These are phyloP conservation scores for Hippocampus comes DNA, from an alignment of 2,113 vertebrate genomes.

Conservation along the genomic window DNA sequence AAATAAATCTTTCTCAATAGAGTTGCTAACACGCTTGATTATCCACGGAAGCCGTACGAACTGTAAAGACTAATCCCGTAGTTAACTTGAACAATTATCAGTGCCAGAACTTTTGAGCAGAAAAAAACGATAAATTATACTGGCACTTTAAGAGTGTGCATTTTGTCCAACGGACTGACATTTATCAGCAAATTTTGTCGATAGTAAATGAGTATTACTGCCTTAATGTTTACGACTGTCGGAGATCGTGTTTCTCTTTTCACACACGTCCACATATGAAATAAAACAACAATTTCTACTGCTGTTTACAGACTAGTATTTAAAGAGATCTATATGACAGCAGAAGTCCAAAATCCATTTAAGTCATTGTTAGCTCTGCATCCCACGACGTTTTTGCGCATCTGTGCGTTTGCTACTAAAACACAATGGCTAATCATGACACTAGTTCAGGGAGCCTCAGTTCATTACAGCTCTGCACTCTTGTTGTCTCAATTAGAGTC, in stretches of 20 bases:
- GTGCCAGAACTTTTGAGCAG: background rate
- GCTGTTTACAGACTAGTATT: background rate
- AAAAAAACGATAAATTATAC: too few species aligned
- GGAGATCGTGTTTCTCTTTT: too few species aligned
- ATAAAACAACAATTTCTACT: background rate
- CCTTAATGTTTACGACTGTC: too few species aligned
- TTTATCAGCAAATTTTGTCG: too few species aligned
- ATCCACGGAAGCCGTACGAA: background rate
- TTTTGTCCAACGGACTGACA: too few species aligned
- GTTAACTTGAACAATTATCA: background rate
- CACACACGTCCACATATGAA: background rate
- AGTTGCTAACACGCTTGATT: background rate
- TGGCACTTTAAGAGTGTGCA: too few species aligned
- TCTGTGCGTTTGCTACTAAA: constrained; percentile 16
- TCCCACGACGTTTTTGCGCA: background rate
- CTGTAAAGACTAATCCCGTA: background rate
- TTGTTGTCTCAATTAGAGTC: constrained; percentile 73
- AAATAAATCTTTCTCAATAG: background rate
- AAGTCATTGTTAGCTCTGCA: background rate
- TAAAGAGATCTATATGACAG: background rate
- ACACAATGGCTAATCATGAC: constrained; percentile 48
- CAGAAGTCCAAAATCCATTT: background rate
- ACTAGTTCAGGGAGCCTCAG: constrained; percentile 53
- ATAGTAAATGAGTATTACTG: too few species aligned
- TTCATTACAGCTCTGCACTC: constrained; percentile 63